A percentile compares a stretch with the other conserved stretches of the same genome.
These are phyloP conservation scores for Mastomys coucha DNA, from an alignment of 2,113 vertebrate species.

Conservation along the genomic window DNA sequence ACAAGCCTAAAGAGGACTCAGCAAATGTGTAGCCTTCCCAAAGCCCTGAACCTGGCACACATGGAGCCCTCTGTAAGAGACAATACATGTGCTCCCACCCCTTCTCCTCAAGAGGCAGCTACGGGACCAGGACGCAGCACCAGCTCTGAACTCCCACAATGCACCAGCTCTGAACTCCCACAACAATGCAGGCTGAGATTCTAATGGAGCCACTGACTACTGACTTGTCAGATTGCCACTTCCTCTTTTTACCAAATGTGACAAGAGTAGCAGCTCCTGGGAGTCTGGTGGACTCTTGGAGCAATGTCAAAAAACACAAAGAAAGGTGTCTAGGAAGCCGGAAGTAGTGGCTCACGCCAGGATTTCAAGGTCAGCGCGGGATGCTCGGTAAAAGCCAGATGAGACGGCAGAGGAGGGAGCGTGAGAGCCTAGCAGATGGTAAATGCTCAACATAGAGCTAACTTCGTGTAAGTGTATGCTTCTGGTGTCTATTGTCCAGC, in stretches of 20 bases:
- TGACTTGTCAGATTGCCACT: neutral
- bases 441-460: fast-evolving
- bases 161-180: neutral
- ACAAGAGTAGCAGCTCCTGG: neutral
- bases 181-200: neutral
- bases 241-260: neutral
- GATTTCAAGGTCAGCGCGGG: neutral
- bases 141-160: neutral
- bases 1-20: neutral
- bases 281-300: neutral
- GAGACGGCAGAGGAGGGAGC: neutral
- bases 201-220: neutral
- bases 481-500: neutral
- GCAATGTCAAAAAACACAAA: neutral
- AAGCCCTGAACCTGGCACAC: fast-evolving
- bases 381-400: neutral
- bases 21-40: neutral
- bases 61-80: neutral
- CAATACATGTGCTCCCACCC: neutral
- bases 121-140: neutral
- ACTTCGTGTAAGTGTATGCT: neutral
- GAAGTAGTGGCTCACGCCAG: neutral
- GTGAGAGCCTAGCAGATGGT: fast-evolving
- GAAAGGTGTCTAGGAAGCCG: neutral
- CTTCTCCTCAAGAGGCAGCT: neutral